phyloP scores from a whole-genome alignment of 1,140 invertebrate genomes.

The Zophobas atratus region DNA sequence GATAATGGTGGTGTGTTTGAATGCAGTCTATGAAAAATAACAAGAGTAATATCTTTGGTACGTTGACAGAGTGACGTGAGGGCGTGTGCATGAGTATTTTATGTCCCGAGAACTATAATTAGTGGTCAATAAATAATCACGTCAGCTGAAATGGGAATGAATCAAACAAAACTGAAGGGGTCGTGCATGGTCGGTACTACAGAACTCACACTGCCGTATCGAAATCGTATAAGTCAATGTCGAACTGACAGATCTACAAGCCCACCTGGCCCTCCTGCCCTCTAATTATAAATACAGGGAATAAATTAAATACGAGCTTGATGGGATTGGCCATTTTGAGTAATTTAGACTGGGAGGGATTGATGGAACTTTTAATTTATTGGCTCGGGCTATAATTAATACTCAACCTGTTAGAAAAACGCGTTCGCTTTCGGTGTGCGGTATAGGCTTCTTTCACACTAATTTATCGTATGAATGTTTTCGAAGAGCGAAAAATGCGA shows the following conservation, averaged over 20 bases:
- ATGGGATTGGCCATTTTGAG: slow-evolving; percentile 38
- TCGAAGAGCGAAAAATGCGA: too few species aligned
- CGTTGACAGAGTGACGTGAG: slow-evolving; percentile 53
- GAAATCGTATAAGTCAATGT: slow-evolving; percentile 57
- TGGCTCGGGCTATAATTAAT: slow-evolving; percentile 7
- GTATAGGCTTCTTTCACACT: too few species aligned
- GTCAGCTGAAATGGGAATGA: slow-evolving; percentile 62
- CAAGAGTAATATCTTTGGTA: slow-evolving; percentile 39
- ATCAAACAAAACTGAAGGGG: slow-evolving; percentile 55
- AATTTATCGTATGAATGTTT: too few species aligned
- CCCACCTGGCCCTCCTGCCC: slow-evolving; percentile 57
- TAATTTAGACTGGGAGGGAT: slow-evolving; percentile 17
- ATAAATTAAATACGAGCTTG: slow-evolving; percentile 54
- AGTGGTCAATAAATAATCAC: slow-evolving; percentile 64
- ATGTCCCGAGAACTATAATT: slow-evolving; percentile 64
- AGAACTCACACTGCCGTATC: slow-evolving; percentile 57
- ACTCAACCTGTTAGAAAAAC: slow-evolving; percentile 15
- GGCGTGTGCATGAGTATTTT: slow-evolving; percentile 60
- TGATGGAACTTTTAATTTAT: slow-evolving; percentile 26
- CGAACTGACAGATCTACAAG: slow-evolving; percentile 56
- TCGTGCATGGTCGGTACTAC: slow-evolving; percentile 48
- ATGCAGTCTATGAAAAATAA: slow-evolving; percentile 36
- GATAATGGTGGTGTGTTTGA: slow-evolving; percentile 36
- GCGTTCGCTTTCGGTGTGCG: neutral
- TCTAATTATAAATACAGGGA: slow-evolving; percentile 56